Evolutionary conservation across 1,140 invertebrate genomes (phyloP).

Genomic region (Papilio polytes): DNA sequence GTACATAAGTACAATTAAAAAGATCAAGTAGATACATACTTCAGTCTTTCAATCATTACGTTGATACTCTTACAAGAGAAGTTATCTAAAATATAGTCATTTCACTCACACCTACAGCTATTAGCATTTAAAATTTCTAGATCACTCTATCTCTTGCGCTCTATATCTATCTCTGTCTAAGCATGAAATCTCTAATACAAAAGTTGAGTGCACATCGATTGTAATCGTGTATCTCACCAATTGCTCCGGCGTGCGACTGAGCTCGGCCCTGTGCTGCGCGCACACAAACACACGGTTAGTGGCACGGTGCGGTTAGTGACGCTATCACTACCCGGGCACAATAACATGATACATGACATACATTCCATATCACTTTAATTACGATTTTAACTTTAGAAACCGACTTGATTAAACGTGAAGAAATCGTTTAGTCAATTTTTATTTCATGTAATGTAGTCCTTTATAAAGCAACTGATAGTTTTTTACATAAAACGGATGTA

Average conservation of each 20-base stretch:
- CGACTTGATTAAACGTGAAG: not conserved
- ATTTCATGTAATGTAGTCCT: no score
- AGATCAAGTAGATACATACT: not conserved
- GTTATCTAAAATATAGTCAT: not conserved
- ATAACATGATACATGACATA: not conserved
- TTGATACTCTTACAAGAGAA: not conserved
- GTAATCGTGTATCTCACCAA: constrained; percentile 65
- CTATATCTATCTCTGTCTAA: not conserved
- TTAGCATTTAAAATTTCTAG: not conserved
- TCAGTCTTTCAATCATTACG: not conserved
- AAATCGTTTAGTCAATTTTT: no score
- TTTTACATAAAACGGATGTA: no score
- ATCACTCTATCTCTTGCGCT: not conserved
- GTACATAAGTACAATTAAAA: no score
- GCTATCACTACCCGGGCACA: not conserved
- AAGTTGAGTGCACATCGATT: constrained; percentile 29
- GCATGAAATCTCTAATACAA: not conserved
- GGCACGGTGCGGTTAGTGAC: constrained; percentile 47
- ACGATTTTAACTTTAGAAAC: not conserved
- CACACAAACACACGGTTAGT: constrained; percentile 65
- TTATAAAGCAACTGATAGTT: no score
- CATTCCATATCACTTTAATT: not conserved
- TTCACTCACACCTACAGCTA: not conserved
- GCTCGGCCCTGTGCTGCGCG: constrained; percentile 70
- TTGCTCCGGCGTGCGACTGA: constrained; percentile 67